Evolutionary conservation across 2,797 vertebrate species (phyloP), one percentile per base, ranked within the genome.

Genomic region (Smutsia temminckii): DNA sequence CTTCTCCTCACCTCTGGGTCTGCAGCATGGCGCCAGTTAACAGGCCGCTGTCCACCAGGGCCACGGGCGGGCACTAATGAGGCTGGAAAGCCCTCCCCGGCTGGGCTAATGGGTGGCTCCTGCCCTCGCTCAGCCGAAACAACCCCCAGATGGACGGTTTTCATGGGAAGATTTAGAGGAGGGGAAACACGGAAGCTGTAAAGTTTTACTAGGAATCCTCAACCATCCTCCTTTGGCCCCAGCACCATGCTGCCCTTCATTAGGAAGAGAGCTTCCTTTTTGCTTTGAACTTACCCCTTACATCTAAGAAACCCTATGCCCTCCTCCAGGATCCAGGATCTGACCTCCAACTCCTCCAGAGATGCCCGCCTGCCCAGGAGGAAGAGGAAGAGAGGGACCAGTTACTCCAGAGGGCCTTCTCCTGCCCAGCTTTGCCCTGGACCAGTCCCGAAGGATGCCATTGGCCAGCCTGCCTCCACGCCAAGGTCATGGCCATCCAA

Each of bases 181-280:
- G 71, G 91, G 84, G 90, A 92, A 91, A 91, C 14, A 8, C 66
- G 97, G 97, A 97, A 97, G 94, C 93, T 59, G 32, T 97, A 96
- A 97, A 97, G 42, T 97, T 98, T 98, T 97, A 97, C 89, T 94
- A 86, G 96, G 87, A 96, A 94, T 93, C 97, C 95, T 91, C 96
- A 94, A 94, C 94, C 95, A 91, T 95, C 95, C 96, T 96, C 95
- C 86, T 55, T 92, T 79, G 95, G 93, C 95, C 87, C 79, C 21
- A 5, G 86, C 91, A 89, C 79, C 92, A 81, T 0, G 9, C 87
- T 94, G 84, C 94, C 93, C 92, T 95, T 90, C 75, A 34, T 16
- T 97, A 93, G 89, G 81, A 94, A 96, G 71, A 95, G 71, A 63
- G 91, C 96, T 94, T 97, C 96, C 95, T 96, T 89, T 97, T 37